Evolutionary conservation across 1,140 invertebrate genomes (phyloP), one percentile per base, ranked within the genome.

Genomic region (Colletes latitarsis): DNA sequence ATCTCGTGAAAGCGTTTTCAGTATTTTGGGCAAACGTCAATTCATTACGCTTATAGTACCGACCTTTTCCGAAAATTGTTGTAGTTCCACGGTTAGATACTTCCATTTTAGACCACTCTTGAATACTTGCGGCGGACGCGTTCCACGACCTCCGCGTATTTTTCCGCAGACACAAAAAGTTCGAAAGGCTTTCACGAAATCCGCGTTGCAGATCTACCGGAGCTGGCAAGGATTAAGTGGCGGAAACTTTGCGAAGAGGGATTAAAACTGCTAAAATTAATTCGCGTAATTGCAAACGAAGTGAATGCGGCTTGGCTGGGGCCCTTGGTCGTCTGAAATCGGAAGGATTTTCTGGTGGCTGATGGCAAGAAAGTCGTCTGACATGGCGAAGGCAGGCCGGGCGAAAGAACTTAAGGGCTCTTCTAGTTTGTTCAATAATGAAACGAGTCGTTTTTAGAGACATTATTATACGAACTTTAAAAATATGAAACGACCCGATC

Each of bases 191-290:
- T 77, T 83, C 57, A 39, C 78, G 81, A 83, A 85, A 85, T 30
- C 62, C 43, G 70, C 72, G 63, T 62, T 58, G 77, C 83, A 64
- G 81, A 76, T 64, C 69, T 72, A 72, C 72, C 73, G 15, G 49
- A 39, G 21, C 63, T 53, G 73, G 68, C 82, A 66, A 58, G 82
- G 84, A 88, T 87, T 88, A 88, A 88, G 75, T 69, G 73, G 72
- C 82, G 62, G 87, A 72, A 88, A 87, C 82, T 86, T 88, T 64
- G 85, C 84, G 82, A 80, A 83, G 75, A 71, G 77, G 78, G 88
- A 91, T 91, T 89, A 89, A 87, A 91, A 89, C 83, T 89, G 86
- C 81, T 88, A 82, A 89, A 89, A 91, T 90, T 88, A 90, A 91
- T 90, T 91, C 87, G 77, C 88, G 89, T 90, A 90, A 91, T 90